phyloP scores from a whole-genome alignment of 2,113 vertebrate genomes.

The Sylvicapra grimmia region DNA sequence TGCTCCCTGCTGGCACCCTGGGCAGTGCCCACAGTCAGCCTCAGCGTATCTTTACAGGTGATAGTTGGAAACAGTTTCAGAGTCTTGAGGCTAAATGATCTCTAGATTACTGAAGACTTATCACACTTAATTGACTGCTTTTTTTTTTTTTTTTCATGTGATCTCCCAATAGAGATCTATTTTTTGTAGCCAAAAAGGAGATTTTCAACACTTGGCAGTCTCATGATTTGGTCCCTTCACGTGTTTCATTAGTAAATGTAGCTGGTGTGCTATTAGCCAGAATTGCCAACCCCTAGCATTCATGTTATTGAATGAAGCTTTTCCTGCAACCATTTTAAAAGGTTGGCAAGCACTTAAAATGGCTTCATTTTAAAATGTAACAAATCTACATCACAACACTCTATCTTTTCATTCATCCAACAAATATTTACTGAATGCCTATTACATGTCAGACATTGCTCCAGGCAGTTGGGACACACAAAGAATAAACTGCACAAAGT shows the following conservation, averaged over 20 bases:
- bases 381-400: not conserved
- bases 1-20: not conserved
- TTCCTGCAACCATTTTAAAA: conserved; percentile 4
- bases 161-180: not conserved
- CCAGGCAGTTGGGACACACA: not conserved
- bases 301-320: not conserved
- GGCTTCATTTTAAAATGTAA: not conserved
- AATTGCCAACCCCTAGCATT: not conserved
- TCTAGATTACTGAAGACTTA: not conserved
- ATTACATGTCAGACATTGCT: not conserved
- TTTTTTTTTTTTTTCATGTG: not conserved
- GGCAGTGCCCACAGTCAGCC: not conserved
- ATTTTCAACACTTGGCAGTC: not conserved
- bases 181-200: not conserved
- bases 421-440: not conserved
- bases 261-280: not conserved
- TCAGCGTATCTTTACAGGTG: not conserved
- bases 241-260: not conserved
- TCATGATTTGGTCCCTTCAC: not conserved
- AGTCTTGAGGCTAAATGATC: not conserved
- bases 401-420: not conserved
- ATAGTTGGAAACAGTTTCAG: not conserved
- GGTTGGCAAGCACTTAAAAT: not conserved
- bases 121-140: not conserved
- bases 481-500: not conserved